These are phyloP conservation scores for Arothron firmamentum DNA, from an alignment of 2,113 vertebrate species.

Conservation along the genomic window DNA sequence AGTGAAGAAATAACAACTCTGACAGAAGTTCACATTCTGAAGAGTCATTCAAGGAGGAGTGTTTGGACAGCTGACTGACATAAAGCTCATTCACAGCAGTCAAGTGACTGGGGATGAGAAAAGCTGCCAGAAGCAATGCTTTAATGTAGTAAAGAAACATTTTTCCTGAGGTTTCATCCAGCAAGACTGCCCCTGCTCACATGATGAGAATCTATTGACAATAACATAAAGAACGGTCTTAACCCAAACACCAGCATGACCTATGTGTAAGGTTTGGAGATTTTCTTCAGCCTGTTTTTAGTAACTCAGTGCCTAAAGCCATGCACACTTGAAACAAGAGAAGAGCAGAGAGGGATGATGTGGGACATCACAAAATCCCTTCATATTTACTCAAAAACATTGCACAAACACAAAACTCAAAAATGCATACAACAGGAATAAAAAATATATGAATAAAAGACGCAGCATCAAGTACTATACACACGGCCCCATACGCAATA, in stretches of 20 bases:
- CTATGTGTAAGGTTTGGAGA: neutral
- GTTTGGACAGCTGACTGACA: slow-evolving; percentile 70
- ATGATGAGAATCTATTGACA: too few species aligned
- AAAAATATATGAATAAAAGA: neutral
- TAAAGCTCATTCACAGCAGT: slow-evolving; percentile 51
- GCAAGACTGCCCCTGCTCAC: too few species aligned
- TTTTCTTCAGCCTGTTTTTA: slow-evolving; percentile 8
- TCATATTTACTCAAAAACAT: neutral
- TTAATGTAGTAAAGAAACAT: too few species aligned
- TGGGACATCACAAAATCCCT: neutral
- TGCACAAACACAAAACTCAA: neutral
- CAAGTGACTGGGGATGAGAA: slow-evolving; percentile 40
- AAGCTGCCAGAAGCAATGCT: neutral
- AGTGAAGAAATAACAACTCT: slow-evolving; percentile 20
- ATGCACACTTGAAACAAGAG: slow-evolving; percentile 15
- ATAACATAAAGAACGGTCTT: too few species aligned
- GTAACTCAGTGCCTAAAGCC: slow-evolving; percentile 1
- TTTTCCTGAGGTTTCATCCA: slow-evolving; percentile 8
- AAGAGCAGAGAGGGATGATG: slow-evolving; percentile 9
- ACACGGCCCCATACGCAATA: too few species aligned
- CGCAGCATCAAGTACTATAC: neutral
- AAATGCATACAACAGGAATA: neutral
- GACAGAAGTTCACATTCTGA: slow-evolving; percentile 51
- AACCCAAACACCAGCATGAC: neutral
- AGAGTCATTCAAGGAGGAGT: slow-evolving; percentile 55